Base-by-base conservation (phyloP, 2,797 vertebrate genomes). In the Gadopsis marmoratus region DNA sequence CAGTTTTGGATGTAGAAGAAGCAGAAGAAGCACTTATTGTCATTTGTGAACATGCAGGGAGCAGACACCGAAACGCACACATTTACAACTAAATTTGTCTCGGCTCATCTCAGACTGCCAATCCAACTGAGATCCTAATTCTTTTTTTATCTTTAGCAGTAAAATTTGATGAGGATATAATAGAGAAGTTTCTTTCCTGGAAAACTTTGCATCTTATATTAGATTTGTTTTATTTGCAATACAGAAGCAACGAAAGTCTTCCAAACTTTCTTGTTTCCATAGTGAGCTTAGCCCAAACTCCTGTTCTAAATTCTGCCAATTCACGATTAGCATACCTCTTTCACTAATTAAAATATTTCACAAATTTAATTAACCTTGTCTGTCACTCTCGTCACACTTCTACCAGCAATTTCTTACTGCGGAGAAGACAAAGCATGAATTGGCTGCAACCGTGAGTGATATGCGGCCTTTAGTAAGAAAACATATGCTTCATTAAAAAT, bases 401-500 rank as follows among this genome's bases (percentile, higher is more conserved):
- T 78, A 71, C 85, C 90, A 81, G 78, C 60, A 67, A 76, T 81
- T 84, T 91, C 74, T 64, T 71, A 50, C 78, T 50, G 89, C 17
- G 56, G 75, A 80, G 80, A 70, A 83, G 76, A 88, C 80, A 85
- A 89, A 91, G 80, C 81, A 67, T n/a, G 76, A 81, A 66, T 84
- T 89, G 89, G 89, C 89, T 89, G 86, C 71, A 68, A 50, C 62
- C 50, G 43, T 77, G 65, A 76, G 59, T 56, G 73, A 74, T 85
- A 76, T 71, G 55, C 76, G 39, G 68, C 67, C 69, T 88, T 89
- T 88, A 77, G 83, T 78, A 78, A 86, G 83, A 82, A 86, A 91
- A 90, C 94, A 95, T 94, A 93, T 92, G 94, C 88, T 92, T 94
- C 88, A 95, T 95, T 95, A 95, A 95, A 39, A 95, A 95, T 83